These are phyloP conservation scores for Cotesia chilonis DNA, from an alignment of 1,140 invertebrate species.

Conservation along the genomic window DNA sequence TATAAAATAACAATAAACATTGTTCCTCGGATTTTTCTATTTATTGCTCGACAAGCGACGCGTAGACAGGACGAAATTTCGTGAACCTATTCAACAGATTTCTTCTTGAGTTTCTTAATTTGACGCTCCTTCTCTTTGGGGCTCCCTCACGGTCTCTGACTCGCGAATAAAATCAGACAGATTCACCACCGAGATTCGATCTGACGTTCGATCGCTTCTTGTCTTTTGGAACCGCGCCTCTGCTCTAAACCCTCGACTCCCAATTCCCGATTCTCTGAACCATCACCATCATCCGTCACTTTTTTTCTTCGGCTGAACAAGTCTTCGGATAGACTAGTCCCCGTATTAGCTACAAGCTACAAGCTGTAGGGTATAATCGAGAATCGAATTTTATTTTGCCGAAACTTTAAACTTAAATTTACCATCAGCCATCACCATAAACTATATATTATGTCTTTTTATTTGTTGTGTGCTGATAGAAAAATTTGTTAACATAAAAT, in stretches of 20 bases:
- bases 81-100: too few species aligned
- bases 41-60: too few species aligned
- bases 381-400: background rate
- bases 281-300: slow-evolving; percentile 5
- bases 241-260: slow-evolving; percentile 11
- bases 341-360: background rate
- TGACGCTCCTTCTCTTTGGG: background rate
- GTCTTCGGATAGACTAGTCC: background rate
- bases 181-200: slow-evolving; percentile 60
- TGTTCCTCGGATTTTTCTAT: too few species aligned
- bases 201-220: slow-evolving; percentile 60
- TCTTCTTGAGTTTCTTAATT: too few species aligned
- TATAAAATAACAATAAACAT: too few species aligned
- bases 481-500: too few species aligned
- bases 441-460: too few species aligned
- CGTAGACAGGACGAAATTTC: too few species aligned
- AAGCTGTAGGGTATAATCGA: background rate
- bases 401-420: background rate
- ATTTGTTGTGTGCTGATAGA: too few species aligned
- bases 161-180: slow-evolving; percentile 53
- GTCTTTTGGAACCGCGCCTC: slow-evolving; percentile 34
- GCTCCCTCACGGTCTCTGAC: slow-evolving; percentile 46
- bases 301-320: slow-evolving; percentile 13
- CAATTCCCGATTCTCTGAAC: slow-evolving; percentile 25
- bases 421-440: background rate